These are phyloP conservation scores for Falco biarmicus DNA, from an alignment of 2,797 vertebrate genomes.

Conservation along the genomic window DNA sequence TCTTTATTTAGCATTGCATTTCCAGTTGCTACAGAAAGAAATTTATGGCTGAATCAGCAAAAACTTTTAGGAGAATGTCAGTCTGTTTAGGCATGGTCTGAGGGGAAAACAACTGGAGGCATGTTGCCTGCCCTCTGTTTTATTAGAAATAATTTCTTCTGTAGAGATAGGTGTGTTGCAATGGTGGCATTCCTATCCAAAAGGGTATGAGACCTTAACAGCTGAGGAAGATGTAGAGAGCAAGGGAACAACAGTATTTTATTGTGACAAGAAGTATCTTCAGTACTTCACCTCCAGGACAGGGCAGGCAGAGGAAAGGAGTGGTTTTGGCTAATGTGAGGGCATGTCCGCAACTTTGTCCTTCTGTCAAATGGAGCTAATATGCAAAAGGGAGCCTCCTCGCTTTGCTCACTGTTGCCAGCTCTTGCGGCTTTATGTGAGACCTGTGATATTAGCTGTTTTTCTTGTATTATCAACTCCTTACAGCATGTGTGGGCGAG, in stretches of 20 bases:
- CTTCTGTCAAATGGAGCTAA: background rate
- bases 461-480: background rate
- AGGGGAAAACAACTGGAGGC: background rate
- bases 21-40: background rate
- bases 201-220: background rate
- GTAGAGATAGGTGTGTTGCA: background rate
- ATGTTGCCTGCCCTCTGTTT: background rate
- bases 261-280: background rate
- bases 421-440: background rate
- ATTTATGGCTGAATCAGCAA: slow-evolving; percentile 20
- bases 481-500: background rate
- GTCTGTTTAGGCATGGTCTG: background rate
- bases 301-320: background rate
- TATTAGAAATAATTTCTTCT: background rate
- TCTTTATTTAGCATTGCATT: background rate
- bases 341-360: background rate
- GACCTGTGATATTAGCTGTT: background rate
- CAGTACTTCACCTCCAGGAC: background rate
- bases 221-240: background rate
- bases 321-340: background rate
- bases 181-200: background rate
- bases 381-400: background rate
- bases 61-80: background rate
- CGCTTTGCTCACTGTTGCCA: background rate
- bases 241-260: background rate